Percentiles rank a stretch among this genome's conserved stretches.
Evolutionary conservation across 2,113 vertebrate genomes (phyloP).

Genomic region (Muscicapa adusta): DNA sequence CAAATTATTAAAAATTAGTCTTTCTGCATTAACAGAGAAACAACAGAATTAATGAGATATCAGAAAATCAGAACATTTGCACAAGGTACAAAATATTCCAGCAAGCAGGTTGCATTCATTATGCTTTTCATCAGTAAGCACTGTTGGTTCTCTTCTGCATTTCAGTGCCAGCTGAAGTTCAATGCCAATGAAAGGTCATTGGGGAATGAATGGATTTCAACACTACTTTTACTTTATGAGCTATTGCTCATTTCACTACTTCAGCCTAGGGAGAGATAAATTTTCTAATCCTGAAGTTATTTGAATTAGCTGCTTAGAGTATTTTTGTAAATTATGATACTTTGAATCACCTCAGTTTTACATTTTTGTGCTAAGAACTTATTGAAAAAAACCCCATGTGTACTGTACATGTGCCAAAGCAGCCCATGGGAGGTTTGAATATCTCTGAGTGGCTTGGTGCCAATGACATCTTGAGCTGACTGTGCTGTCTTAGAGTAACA

Average conservation of each 20-base stretch:
- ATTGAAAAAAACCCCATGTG: neutral
- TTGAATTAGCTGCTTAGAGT: slow-evolving; percentile 33
- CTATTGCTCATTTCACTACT: slow-evolving; percentile 32
- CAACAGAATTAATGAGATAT: neutral
- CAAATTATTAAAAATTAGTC: neutral
- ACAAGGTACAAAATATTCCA: neutral
- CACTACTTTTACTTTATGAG: slow-evolving; percentile 22
- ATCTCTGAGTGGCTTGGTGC: neutral
- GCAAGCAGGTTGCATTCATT: slow-evolving; percentile 20
- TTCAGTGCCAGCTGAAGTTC: slow-evolving; percentile 21
- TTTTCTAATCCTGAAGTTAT: slow-evolving; percentile 42
- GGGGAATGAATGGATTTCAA: slow-evolving; percentile 11
- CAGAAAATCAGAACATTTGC: neutral
- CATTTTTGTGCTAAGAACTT: neutral
- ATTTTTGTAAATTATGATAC: slow-evolving; percentile 23
- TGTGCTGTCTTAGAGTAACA: neutral
- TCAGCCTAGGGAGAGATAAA: neutral
- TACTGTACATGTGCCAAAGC: neutral
- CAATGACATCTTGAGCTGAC: slow-evolving; percentile 29
- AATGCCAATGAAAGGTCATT: slow-evolving; percentile 46
- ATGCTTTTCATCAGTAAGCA: slow-evolving; percentile 19
- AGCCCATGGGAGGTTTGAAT: slow-evolving; percentile 25
- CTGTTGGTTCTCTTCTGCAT: neutral
- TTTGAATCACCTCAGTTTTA: neutral
- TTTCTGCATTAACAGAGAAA: neutral